Evolutionary conservation across 2,888 invertebrate genomes (phyloP).

Genomic region (Drosophila rellima): DNA sequence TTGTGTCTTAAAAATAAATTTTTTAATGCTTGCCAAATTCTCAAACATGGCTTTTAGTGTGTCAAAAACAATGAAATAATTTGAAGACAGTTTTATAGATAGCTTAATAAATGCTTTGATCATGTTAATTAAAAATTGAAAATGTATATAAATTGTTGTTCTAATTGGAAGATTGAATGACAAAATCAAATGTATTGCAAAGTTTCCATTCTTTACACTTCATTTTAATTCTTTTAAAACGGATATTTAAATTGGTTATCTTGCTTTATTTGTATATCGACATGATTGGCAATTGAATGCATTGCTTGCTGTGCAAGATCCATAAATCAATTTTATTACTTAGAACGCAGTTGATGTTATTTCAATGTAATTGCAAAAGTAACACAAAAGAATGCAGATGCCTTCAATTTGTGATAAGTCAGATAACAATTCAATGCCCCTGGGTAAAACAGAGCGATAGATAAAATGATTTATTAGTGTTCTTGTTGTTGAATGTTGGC

Average conservation of each 20-base stretch:
- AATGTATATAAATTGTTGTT: slow-evolving; percentile 1
- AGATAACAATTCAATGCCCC: slow-evolving; percentile 17
- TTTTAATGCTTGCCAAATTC: slow-evolving; percentile 74
- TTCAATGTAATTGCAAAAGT: slow-evolving; percentile 32
- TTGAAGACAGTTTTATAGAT: slow-evolving; percentile 39
- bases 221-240: background rate
- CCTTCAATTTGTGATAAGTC: slow-evolving; percentile 7
- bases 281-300: slow-evolving; percentile 1
- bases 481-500: background rate
- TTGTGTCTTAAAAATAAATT: slow-evolving; percentile 40
- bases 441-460: slow-evolving; percentile 2
- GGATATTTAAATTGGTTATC: background rate
- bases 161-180: background rate
- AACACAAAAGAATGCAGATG: slow-evolving; percentile 8
- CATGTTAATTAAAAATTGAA: slow-evolving; percentile 56
- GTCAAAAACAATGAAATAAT: slow-evolving; percentile 36
- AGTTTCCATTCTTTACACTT: background rate
- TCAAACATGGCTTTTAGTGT: slow-evolving; percentile 36
- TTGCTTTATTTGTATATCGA: slow-evolving; percentile 13
- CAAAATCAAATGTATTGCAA: background rate
- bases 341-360: slow-evolving; percentile 26
- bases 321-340: slow-evolving; percentile 35
- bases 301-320: background rate
- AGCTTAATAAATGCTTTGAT: slow-evolving; percentile 44
- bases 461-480: slow-evolving; percentile 18